Conservation (phyloP, 2,797 vertebrate species). For the Peromyscus melanophrys region DNA sequence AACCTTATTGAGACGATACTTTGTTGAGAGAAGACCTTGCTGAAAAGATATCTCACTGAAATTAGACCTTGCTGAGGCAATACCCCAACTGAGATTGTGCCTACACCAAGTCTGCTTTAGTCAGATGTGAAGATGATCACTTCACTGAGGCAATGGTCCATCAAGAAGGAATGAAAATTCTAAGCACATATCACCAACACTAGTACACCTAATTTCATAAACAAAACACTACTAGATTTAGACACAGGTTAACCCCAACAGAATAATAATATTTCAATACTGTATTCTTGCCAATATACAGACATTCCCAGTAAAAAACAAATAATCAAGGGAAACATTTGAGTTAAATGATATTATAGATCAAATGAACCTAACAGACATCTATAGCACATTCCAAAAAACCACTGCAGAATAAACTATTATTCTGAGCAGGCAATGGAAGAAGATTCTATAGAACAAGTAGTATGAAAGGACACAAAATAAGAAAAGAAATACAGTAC, state of each 20-base stretch:
- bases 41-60: background rate
- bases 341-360: background rate
- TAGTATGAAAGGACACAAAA: background rate
- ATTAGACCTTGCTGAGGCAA: background rate
- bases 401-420: background rate
- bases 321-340: background rate
- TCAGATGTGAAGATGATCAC: background rate
- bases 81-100: background rate
- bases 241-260: background rate
- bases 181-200: background rate
- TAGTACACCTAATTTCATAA: background rate
- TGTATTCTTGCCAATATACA: background rate
- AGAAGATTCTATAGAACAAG: background rate
- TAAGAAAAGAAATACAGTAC: background rate
- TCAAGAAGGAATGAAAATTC: background rate
- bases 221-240: background rate
- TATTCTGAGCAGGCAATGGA: background rate
- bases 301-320: background rate
- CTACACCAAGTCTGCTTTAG: background rate
- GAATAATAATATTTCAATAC: background rate
- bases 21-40: background rate
- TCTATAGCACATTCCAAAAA: background rate
- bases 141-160: background rate
- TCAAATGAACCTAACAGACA: background rate
- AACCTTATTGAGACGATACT: background rate